Evolutionary conservation across 2,113 vertebrate species (phyloP).

Genomic region (Petrocephalus zakoni): DNA sequence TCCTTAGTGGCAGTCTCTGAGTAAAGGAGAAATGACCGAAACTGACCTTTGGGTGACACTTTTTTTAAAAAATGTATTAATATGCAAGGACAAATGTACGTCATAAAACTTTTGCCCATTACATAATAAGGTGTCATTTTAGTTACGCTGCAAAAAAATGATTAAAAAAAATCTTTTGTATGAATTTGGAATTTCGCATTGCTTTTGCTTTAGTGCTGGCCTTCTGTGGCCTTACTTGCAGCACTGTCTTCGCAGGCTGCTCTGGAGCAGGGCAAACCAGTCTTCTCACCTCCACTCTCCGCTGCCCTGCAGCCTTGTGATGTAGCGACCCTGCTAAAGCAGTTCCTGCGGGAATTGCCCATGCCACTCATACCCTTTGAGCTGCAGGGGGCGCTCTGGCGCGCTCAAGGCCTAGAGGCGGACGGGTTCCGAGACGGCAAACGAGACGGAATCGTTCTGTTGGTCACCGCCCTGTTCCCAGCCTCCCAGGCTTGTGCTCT

Average conservation of each 20-base stretch:
- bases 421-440: conserved; percentile 24
- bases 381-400: conserved; percentile 48
- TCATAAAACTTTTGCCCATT: background rate
- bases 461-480: conserved; percentile 51
- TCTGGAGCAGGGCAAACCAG: conserved; percentile 35
- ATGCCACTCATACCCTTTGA: conserved; percentile 44
- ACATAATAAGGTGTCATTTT: background rate
- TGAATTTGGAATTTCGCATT: background rate
- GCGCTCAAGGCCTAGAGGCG: conserved; percentile 39
- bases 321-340: conserved; percentile 50
- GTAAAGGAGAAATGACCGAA: background rate
- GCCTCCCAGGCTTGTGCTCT: conserved; percentile 27
- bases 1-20: background rate
- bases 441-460: conserved; percentile 30
- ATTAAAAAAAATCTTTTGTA: background rate
- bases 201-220: background rate
- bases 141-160: background rate
- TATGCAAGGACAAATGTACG: background rate
- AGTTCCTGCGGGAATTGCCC: conserved; percentile 51
- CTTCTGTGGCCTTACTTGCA: background rate
- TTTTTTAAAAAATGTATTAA: background rate
- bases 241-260: conserved; percentile 15
- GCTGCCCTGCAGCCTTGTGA: conserved; percentile 46
- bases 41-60: background rate
- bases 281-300: conserved; percentile 28